phyloP scores from a whole-genome alignment of 2,888 invertebrate genomes.

The Molanna angustata region DNA sequence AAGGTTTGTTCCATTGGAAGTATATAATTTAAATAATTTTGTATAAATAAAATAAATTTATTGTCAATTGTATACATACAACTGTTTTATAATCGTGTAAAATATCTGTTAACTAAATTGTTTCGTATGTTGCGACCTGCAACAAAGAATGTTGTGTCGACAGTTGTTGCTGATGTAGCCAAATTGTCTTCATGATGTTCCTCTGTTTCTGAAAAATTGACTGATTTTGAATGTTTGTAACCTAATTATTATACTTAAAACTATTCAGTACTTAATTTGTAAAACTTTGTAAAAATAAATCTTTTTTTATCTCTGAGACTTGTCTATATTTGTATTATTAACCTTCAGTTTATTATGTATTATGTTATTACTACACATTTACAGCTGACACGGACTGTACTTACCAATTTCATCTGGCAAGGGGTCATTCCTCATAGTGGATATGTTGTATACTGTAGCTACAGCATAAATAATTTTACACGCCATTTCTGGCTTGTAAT shows the following conservation, averaged over 20 bases:
- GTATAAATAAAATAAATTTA: no score
- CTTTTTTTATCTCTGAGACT: not conserved
- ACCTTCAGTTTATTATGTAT: not conserved
- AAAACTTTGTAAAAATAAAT: constrained; percentile 2
- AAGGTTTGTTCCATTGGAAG: no score
- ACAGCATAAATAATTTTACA: constrained; percentile 2
- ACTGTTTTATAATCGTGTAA: no score
- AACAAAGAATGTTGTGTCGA: constrained; percentile 1
- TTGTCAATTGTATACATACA: no score
- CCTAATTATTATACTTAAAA: not conserved
- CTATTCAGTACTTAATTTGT: not conserved
- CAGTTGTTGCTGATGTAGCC: not conserved
- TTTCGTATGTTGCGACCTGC: not conserved
- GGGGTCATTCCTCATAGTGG: constrained; percentile 2
- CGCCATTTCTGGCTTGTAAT: constrained; percentile 5
- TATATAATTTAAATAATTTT: no score
- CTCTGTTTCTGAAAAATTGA: constrained; percentile 1
- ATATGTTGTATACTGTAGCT: not conserved
- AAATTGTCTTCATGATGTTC: constrained; percentile 1
- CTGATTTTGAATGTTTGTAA: not conserved
- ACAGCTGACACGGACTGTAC: no score
- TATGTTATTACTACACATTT: no score
- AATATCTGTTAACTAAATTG: constrained; percentile 1
- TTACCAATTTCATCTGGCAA: constrained; percentile 4
- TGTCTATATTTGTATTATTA: not conserved